Base-by-base conservation (phyloP, 2,797 vertebrate genomes). In the Coranthus polyacanthus region DNA sequence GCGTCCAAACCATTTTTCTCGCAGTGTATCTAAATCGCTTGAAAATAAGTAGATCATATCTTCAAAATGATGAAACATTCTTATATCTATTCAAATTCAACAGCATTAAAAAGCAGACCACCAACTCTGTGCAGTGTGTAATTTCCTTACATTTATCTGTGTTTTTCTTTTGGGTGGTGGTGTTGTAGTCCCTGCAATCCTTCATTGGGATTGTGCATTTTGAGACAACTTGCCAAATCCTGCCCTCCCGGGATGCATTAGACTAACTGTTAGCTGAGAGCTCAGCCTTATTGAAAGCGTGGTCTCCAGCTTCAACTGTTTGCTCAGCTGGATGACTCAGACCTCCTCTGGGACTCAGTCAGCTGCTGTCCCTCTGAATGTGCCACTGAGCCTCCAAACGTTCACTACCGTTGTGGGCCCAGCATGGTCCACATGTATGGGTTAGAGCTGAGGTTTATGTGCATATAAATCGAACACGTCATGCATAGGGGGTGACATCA, bases 261-360 rank as follows among this genome's bases (percentile, higher is more conserved):
- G 52, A 51, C 55, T 39, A 13, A 39, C 46, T 80, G 78, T 79
- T 79, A 69, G 68, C 61, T 73, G 65, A 72, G 68, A 67, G 65
- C 69, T 77, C 62, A 73, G 55, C 36, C 22, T 79, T 68, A 82
- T 75, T 84, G 60, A 72, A 72, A 72, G 62, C 67, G 74, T 74
- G 65, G 71, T 22, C 54, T 70, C 38, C 58, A 41, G 36, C 59
- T 32, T 73, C 62, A 42, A 67, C 47, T 85, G 69, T 88, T 90
- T 89, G 75, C 86, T 81, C 85, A 91, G 89, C 81, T 90, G 89
- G 74, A 82, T 78, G 70, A 79, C 54, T 76, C 68, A 22, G 50
- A 32, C 39, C 73, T 78, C 61, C 43, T 53, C 50, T 41, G 29
- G 52, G 68, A 43, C 66, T 47, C 72, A 44, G 26, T 77, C 62